These are phyloP conservation scores for chimpanzee (Pan troglodytes) DNA, from an alignment of 2,113 vertebrate species.

Conservation along the genomic window NHGRI_mPanTro3-v2.1_pri NC_072404.2:151131501-151132000, in stretches of 20 bases:
- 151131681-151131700: background rate
- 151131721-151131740: background rate
- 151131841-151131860: background rate
- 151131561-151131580: background rate
- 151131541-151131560: background rate
- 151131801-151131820: background rate
- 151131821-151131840: background rate
- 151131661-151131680: background rate
- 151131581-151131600: background rate
- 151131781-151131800: background rate
- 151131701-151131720: background rate
- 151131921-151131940: no score
- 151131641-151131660: background rate
- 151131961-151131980: background rate
- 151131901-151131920: background rate
- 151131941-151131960: background rate
- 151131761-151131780: background rate
- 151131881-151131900: background rate
- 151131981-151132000: background rate
- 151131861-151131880: background rate
- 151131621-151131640: background rate
- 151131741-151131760: background rate
- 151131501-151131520: background rate
- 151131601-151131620: background rate
- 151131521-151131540: background rate